Evolutionary conservation across 2,113 vertebrate species (phyloP), one percentile per base, ranked within the genome.

Genomic region (Lynx canadensis): DNA sequence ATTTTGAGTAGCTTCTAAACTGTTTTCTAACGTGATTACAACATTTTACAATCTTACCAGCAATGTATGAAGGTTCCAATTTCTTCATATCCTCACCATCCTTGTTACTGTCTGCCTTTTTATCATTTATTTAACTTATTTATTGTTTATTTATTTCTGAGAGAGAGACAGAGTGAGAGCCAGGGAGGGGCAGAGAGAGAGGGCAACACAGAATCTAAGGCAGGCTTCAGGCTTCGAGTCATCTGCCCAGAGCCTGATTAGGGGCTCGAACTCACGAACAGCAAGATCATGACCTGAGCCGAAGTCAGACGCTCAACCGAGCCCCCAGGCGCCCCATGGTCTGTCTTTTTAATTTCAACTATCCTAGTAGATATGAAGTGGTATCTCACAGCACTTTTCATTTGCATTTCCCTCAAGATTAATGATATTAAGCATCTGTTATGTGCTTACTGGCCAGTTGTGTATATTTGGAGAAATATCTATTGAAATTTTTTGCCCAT

Each of bases 1-100:
- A 65, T 87, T 87, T 29, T 76, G 48, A 91, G 57, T 81, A 95
- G 89, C 5, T 76, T 71, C 25, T 74, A 50, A 96, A 94, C 21
- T 93, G 21, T 78, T 94, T 87, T 50, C 33, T 71, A 78, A 94
- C 82, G 41, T 36, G 33, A 38, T 27, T 41, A 81, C 2, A 88
- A 29, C n/a, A 91, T 87, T 83, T 92, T 88, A 92, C 60, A 78
- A 45, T 63, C 25, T 80, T 4, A 80, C 21, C 27, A 94, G 21
- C 33, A 86, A 80, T 60, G 18, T 25, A 13, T 25, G 45, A 3
- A 79, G n/a, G 38, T 90, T 90, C 33, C 12, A 52, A 52, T 45
- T 86, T 82, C 55, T 87, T 27, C 18, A 91, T 7, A 79, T 60
- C 57, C 57, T 60, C 57, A 23, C 21, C 57, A 23, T 60, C 57